Base-by-base conservation (phyloP, 2,797 vertebrate genomes). In the Artibeus jamaicensis region DNA sequence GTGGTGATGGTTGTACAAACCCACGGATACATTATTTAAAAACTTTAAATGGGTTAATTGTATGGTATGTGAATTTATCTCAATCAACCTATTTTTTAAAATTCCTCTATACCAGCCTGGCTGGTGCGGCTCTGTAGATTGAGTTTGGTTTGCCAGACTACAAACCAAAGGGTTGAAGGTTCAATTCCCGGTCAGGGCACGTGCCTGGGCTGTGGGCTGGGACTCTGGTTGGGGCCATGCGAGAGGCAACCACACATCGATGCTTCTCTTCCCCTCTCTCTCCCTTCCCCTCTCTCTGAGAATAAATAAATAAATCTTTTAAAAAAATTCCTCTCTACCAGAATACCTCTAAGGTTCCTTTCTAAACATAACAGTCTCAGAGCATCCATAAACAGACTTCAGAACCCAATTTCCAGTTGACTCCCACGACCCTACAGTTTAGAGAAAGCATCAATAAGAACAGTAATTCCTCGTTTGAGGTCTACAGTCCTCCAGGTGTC, bases 31-130 rank as follows among this genome's bases (percentile, higher is more conserved):
- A 85, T 24, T 65, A 85, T 18, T 55, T 34, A 88, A 88, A 82
- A 24, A 22, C 29, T 86, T 91, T 48, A 79, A 83, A 55, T 68
- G 53, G 26, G 37, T 78, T 71, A 71, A 83, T 11, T 83, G 42
- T 76, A 76, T 10, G 9, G 44, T 68, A 93, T 55, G 18, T 76
- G 34, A 82, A 82, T 92, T 95, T 39, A 86, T 65, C n/a, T 93
- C 85, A 95, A 82, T 76, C 95, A 88, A 85, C n/a, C 62, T 77
- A 19, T 73, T 67, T 78, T 89, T 29, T 32, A 91, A 93, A 62
- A 83, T 48, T 18, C 34, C 19, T 85, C 34, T 88, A 67, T 32
- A 68, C 44, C 26, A 95, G 24, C 57, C 53, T 42, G 42, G 42
- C 42, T 42, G 42, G 4, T 42, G 42, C 42, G 42, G 42, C 42